These are phyloP conservation scores for Athalia rosae DNA, from an alignment of 2,888 invertebrate genomes.

Conservation along the genomic window DNA sequence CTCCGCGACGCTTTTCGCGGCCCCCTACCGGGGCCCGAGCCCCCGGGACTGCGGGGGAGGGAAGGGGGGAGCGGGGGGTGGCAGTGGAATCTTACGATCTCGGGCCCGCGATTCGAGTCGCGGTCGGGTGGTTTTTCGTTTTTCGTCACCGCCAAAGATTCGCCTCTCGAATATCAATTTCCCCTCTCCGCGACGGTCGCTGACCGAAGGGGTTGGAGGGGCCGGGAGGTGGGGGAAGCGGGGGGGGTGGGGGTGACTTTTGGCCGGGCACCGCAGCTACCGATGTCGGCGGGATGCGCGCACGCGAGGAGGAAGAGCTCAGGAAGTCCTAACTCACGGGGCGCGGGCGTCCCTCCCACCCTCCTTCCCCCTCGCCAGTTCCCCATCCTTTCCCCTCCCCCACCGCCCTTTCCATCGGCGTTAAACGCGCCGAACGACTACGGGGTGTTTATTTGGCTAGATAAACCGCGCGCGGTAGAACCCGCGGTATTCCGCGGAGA, in stretches of 20 bases:
- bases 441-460: constrained; percentile 64
- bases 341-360: constrained; percentile 57
- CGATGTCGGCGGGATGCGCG: constrained; percentile 55
- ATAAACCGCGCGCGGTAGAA: too few relatives aligned
- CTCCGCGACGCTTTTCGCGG: too few relatives aligned
- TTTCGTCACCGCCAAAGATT: constrained; percentile 2
- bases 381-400: too few relatives aligned
- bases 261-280: constrained; percentile 53
- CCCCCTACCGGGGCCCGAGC: too few relatives aligned
- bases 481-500: too few relatives aligned
- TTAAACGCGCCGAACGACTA: constrained; percentile 61
- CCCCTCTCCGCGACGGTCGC: neutral
- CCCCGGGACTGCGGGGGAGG: too few relatives aligned
- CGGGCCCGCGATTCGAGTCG: too few relatives aligned
- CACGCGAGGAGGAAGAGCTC: constrained; percentile 60
- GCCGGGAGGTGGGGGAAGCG: too few relatives aligned
- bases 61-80: neutral
- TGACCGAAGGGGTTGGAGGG: neutral
- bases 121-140: neutral
- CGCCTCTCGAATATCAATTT: constrained; percentile 5
- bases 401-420: constrained; percentile 67
- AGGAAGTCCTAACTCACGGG: constrained; percentile 68
- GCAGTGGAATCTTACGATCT: too few relatives aligned
- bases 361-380: constrained; percentile 51
- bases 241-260: too few relatives aligned